Conservation (phyloP, 2,113 vertebrate species). For the Amazona vittata region DNA sequence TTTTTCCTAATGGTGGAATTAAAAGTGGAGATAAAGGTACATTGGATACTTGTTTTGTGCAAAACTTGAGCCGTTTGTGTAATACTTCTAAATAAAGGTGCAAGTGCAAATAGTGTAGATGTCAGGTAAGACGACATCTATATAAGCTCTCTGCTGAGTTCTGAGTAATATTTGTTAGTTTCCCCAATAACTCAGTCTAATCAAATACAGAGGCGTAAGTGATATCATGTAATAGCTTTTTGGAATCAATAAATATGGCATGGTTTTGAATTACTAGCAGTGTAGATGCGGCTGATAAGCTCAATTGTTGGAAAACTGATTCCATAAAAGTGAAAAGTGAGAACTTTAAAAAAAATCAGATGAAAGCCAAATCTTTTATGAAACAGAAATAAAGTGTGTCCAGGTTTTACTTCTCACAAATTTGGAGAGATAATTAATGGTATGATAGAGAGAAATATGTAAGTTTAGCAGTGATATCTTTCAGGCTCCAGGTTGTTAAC, state of each 20-base stretch:
- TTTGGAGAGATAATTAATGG: background rate
- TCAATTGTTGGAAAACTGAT: conserved; percentile 54
- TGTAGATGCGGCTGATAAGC: conserved; percentile 52
- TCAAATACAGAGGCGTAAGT: conserved; percentile 19
- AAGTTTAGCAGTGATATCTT: background rate
- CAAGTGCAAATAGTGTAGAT: background rate
- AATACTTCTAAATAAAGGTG: background rate
- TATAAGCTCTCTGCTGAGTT: conserved; percentile 17
- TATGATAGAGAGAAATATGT: background rate
- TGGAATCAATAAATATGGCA: conserved; percentile 64
- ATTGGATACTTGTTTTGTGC: background rate
- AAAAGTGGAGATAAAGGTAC: background rate
- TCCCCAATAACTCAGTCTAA: conserved; percentile 38
- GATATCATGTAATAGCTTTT: conserved; percentile 58
- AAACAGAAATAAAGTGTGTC: background rate
- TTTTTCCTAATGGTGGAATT: background rate
- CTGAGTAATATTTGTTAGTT: conserved; percentile 47
- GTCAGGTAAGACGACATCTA: background rate
- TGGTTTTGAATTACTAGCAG: conserved; percentile 44
- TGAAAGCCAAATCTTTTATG: background rate
- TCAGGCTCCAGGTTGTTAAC: background rate
- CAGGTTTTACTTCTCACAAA: background rate
- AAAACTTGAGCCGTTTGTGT: background rate
- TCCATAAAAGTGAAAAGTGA: conserved; percentile 32
- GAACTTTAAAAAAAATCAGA: conserved; percentile 11